Conservation (phyloP, 2,113 vertebrate genomes). For the Oreochromis tanganicae region DNA sequence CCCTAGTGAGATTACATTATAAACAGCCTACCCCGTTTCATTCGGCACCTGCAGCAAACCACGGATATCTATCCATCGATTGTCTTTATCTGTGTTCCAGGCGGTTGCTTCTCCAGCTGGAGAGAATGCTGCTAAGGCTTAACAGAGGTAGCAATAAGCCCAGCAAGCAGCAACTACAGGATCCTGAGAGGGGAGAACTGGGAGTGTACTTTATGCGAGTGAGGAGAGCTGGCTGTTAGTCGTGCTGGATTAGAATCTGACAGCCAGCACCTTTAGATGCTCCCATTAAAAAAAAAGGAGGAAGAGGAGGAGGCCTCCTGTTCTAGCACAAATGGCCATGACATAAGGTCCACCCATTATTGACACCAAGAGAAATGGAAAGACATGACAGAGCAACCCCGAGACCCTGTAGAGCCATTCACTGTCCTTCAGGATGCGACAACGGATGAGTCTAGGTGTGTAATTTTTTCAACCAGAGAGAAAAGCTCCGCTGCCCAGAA, state of each 20-base stretch:
- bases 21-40: background rate
- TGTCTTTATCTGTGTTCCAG: background rate
- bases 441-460: background rate
- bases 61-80: constrained; percentile 4
- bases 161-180: background rate
- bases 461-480: background rate
- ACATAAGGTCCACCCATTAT: background rate
- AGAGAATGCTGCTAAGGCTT: background rate
- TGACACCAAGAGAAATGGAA: background rate
- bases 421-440: background rate
- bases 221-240: constrained; percentile 18
- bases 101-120: background rate
- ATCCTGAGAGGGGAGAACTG: background rate
- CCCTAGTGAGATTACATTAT: background rate
- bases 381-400: background rate
- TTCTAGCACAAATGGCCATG: background rate
- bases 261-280: constrained; percentile 16
- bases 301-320: background rate
- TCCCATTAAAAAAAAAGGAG: background rate
- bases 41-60: background rate
- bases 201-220: background rate
- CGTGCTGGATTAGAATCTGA: constrained; percentile 38
- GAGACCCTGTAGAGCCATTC: background rate
- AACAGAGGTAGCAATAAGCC: background rate
- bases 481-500: constrained; percentile 3